phyloP scores from a whole-genome alignment of 1,140 invertebrate genomes.

The Oscheius sp. region DNA sequence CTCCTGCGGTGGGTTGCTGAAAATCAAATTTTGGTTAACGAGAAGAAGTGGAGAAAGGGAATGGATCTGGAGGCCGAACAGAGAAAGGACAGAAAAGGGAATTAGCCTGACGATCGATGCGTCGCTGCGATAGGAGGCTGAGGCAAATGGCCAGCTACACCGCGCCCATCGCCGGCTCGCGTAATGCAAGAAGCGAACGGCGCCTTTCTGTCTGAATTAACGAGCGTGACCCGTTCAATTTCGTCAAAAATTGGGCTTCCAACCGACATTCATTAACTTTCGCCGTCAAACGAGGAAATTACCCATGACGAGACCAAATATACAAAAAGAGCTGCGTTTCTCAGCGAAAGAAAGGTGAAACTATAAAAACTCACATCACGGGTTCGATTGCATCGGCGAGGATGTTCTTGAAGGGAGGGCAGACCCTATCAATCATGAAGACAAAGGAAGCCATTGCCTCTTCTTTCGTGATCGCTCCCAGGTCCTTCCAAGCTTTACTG shows the following conservation, averaged over 20 bases:
- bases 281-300: neutral
- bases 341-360: too few relatives aligned
- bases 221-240: neutral
- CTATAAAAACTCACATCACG: too few relatives aligned
- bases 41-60: neutral
- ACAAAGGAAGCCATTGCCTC: constrained; percentile 88
- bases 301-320: too few relatives aligned
- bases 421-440: constrained; percentile 76
- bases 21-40: constrained; percentile 15
- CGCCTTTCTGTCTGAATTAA: neutral
- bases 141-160: neutral
- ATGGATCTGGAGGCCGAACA: neutral
- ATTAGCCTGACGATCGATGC: constrained; percentile 2
- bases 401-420: constrained; percentile 83
- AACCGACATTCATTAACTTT: neutral
- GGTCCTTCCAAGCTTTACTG: constrained; percentile 82
- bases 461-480: constrained; percentile 79
- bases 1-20: neutral
- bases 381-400: constrained; percentile 77
- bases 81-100: neutral
- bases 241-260: neutral
- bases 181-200: neutral
- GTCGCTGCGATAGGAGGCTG: constrained; percentile 3
- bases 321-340: too few relatives aligned
- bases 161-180: neutral